A percentile compares a stretch with the other conserved stretches of the same genome.
Conservation (phyloP, 2,113 vertebrate species). For the Junco hyemalis region DNA sequence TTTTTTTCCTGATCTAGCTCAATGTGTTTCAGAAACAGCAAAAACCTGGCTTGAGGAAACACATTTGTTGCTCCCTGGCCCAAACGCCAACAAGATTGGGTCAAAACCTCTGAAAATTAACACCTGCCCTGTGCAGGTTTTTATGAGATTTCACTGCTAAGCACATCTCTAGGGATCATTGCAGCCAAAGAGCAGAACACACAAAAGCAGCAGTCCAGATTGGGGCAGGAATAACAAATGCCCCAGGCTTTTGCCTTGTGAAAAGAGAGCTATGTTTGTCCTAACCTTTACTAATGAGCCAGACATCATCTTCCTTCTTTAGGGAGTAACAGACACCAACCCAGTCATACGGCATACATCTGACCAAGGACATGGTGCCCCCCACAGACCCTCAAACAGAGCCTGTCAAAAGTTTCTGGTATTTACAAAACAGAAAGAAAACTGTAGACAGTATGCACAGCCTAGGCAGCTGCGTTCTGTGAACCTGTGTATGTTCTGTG, state of each 20-base stretch:
- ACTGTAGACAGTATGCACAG: not conserved
- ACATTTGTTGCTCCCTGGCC: not conserved
- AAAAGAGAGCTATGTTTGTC: not conserved
- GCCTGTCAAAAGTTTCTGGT: not conserved
- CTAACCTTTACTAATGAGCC: not conserved
- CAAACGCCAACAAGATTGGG: not conserved
- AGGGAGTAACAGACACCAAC: not conserved
- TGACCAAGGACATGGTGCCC: not conserved
- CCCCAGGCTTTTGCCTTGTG: not conserved
- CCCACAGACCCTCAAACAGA: not conserved
- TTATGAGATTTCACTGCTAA: not conserved
- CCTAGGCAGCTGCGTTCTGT: not conserved
- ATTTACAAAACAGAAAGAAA: not conserved
- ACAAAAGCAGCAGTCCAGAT: slow-evolving; percentile 12
- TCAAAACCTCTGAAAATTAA: not conserved
- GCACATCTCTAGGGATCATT: not conserved
- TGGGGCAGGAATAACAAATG: not conserved
- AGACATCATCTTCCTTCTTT: not conserved
- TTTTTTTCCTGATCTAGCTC: not conserved
- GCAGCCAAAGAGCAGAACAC: not conserved
- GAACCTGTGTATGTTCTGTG: not conserved
- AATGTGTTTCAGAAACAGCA: not conserved
- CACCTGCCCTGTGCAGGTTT: not conserved
- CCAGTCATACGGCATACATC: not conserved
- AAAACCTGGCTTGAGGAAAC: not conserved